Base-by-base conservation (phyloP, 2,888 invertebrate species). In the Geotrupes spiniger region DNA sequence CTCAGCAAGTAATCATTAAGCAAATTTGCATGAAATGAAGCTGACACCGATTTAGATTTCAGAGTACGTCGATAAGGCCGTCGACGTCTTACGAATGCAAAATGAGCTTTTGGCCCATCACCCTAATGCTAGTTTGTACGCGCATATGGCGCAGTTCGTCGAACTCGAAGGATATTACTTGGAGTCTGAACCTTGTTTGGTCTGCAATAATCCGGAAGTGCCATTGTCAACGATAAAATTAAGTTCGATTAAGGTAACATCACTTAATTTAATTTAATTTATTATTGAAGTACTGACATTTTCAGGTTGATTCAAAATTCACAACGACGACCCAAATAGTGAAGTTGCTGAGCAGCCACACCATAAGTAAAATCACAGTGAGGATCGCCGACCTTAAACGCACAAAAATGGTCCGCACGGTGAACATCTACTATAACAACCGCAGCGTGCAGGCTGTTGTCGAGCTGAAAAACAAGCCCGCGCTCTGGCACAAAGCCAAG, bases 291-390 rank as follows among this genome's bases (percentile, higher is more conserved):
- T 10, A 27, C 10, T 11, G 11, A 3, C 9, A 3, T 33, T 53
- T 54, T 53, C 71, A 81, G 78, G 85, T 89, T 50, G 98, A 98
- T 76, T 94, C 95, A 1, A 94, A 97, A 75, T 99, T 94, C 74
- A 98, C 98, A 2, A 96, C 97, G 1, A 96, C 93, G 6, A 95
- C 96, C 1, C 97, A 97, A 77, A 96, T 98, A 54, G 92, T 97
- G 41, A 98, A 98, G 74, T 77, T 99, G 56, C 86, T 94, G 31
- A 92, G 92, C 60, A 94, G 94, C 66, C 94, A 97, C 71, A 95
- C 92, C 61, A 95, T 98, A 58, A 92, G 93, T 63, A 90, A 93
- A 67, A 91, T 98, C 59, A 89, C 89, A 27, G 81, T 98, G 31
- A 85, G 95, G 46, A 91, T 98, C 64, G 91, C 92, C 5, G 98